Base-by-base conservation (phyloP, 2,888 invertebrate genomes). In the Pristionchus exspectatus region DNA sequence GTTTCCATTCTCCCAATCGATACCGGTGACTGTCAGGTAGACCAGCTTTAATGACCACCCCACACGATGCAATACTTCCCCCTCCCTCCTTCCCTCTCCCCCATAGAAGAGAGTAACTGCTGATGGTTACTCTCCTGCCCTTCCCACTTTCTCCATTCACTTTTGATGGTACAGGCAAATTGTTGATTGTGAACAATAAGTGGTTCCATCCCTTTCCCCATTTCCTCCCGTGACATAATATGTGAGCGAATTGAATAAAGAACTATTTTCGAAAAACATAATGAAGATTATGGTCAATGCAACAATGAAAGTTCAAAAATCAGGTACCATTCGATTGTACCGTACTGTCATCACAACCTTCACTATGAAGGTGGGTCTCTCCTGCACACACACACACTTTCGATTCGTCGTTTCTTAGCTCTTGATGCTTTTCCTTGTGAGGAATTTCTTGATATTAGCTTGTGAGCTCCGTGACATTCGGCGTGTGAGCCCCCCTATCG, bases 71-170 rank as follows among this genome's bases (percentile, higher is more conserved):
- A 81, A 81, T 81, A 81, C 90, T 89, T 84, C 90, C 90, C 90
- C 77, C 88, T 89, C 88, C 30, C 27, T 24, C 90, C 89, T 74
- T 87, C 89, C 90, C 27, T 24, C 59, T 84, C 90, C 90, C 89
- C 30, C 5, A 56, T 56, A 27, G 54, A 84, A 54, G 56, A 54
- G 83, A 38, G 63, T 63, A 30, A 56, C 56, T 63, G 12, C 7
- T 1, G n/a, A 24, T 59, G 30, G 84, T 59, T 85, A 38, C 30
- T 59, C 85, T 14, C n/a, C 33, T 56, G 21, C 81, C 74, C 72
- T 59, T 87, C 38, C 74, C 87, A 44, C 87, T 50, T 87, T 66
- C 54, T 33, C 81, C 27, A 10, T 87, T 69, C 54, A 38, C 56
- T 63, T 69, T 16, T 14, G 10, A 18, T 3, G 56, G 54, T n/a